A percentile compares a stretch with the other conserved stretches of the same genome.
Evolutionary conservation across 2,113 vertebrate genomes (phyloP).

Genomic region (Leucopternis melanops): DNA sequence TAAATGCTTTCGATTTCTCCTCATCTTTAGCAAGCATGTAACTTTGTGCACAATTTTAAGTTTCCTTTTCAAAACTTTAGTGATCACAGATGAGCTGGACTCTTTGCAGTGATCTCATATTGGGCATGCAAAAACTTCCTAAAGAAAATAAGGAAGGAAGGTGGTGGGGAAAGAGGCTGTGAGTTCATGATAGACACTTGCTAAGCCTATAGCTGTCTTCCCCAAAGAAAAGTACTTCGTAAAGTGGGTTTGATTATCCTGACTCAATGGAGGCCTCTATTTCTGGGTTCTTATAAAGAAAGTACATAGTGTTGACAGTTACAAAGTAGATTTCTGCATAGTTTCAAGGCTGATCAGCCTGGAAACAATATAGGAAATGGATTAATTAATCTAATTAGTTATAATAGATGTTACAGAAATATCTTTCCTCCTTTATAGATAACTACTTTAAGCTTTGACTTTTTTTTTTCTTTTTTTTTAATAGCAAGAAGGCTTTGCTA

Average conservation of each 20-base stretch:
- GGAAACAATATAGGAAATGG: background rate
- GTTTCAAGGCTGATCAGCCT: background rate
- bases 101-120: background rate
- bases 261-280: background rate
- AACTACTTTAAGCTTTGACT: background rate
- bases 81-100: background rate
- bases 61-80: background rate
- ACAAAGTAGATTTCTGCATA: background rate
- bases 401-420: background rate
- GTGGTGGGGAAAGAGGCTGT: background rate
- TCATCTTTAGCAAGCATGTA: background rate
- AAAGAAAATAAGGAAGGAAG: background rate
- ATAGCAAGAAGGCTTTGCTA: constrained; percentile 90
- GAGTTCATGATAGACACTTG: background rate
- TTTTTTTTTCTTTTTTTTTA: background rate
- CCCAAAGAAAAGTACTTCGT: background rate
- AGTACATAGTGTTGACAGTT: background rate
- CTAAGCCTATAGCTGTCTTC: background rate
- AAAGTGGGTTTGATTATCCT: background rate
- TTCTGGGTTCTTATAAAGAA: background rate
- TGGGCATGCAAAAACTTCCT: background rate
- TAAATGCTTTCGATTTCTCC: background rate
- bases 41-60: background rate
- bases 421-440: background rate
- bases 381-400: background rate